phyloP scores from a whole-genome alignment of 2,113 vertebrate species.

The Gopherus flavomarginatus region DNA sequence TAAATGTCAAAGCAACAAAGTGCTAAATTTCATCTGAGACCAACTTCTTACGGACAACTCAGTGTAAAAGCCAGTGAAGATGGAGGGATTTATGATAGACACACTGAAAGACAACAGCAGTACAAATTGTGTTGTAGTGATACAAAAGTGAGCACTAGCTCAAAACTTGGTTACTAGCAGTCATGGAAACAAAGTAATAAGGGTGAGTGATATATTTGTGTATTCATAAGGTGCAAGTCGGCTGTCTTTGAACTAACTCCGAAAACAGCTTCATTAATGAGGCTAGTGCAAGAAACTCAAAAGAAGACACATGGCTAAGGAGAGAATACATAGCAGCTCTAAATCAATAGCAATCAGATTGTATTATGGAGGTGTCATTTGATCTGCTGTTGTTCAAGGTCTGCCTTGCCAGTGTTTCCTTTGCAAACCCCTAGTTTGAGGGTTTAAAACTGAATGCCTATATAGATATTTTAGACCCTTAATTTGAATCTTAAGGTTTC shows the following conservation, averaged over 20 bases:
- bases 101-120: background rate
- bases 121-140: background rate
- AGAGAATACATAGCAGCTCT: constrained; percentile 21
- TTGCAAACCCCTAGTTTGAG: background rate
- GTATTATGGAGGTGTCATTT: background rate
- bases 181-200: background rate
- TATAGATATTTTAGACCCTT: background rate
- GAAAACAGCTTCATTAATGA: constrained; percentile 7
- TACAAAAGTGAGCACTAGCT: background rate
- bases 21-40: background rate
- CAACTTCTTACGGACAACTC: background rate
- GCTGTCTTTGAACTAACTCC: background rate
- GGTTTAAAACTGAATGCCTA: background rate
- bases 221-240: background rate
- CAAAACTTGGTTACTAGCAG: background rate
- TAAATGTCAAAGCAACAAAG: background rate
- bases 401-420: background rate
- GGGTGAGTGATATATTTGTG: background rate
- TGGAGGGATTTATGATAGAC: background rate
- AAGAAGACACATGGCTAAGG: background rate
- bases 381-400: background rate
- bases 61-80: accelerated
- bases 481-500: background rate
- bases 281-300: constrained; percentile 24
- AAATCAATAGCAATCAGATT: constrained; percentile 24